Evolutionary conservation across 2,113 vertebrate genomes (phyloP), one percentile per base, ranked within the genome.

Genomic region (Eptesicus fuscus): DNA sequence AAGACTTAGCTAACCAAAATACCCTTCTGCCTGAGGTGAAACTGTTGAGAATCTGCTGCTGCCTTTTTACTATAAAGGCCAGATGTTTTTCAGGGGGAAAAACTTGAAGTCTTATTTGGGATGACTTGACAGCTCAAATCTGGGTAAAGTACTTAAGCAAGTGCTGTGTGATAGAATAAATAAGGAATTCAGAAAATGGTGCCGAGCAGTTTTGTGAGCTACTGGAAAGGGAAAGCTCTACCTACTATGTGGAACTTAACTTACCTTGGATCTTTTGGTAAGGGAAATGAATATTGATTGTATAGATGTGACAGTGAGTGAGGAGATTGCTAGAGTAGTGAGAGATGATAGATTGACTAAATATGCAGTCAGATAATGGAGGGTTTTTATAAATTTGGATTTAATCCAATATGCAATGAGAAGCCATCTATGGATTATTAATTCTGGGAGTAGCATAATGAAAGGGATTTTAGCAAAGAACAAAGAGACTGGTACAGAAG

Each of bases 141-240:
- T 90, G 22, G 79, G 44, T 93, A 77, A 95, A 93, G 90, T 85
- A 63, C 83, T 23, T 91, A 78, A 90, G 86, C 51, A 83, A 87
- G 73, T 95, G 37, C 37, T 84, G 7, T 78, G 23, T 83, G 51
- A 35, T 84, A 74, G 30, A 86, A 61, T 67, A 70, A 92, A 65
- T 88, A 88, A 69, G 56, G 28, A 79, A 86, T 73, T 94, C 44
- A 82, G 44, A 84, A 93, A 94, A 71, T 71, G 37, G 42, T 70
- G 32, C 40, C 42, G 20, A 83, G 53, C 30, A n/a, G 16, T 79
- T 95, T 63, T 63, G n/a, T 94, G 83, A 44, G 13, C 40, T 59
- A 77, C 10, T 20, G 9, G 42, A 76, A 87, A 37, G 25, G 47
- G 30, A 86, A 92, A 73, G n/a, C 13, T 92, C 85, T 91, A 83